These are phyloP conservation scores for Myotis yumanensis DNA, from an alignment of 2,113 vertebrate species.

Conservation along the genomic window DNA sequence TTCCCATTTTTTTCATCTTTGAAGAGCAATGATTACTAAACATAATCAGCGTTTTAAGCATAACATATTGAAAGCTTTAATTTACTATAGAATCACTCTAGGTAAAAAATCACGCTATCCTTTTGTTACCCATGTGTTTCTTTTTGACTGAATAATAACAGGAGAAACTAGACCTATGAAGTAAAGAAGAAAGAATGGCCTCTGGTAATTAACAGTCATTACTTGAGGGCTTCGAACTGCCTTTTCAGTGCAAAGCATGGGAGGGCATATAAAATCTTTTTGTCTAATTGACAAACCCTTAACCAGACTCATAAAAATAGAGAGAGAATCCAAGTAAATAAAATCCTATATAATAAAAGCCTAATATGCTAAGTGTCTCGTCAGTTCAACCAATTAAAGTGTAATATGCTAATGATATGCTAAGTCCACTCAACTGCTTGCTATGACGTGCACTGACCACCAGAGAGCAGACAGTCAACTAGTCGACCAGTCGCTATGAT, in stretches of 20 bases:
- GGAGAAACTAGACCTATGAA: not conserved
- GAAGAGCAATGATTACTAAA: not conserved
- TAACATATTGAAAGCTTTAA: constrained; percentile 12
- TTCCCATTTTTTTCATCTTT: not conserved
- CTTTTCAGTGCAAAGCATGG: not conserved
- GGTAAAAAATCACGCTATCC: constrained; percentile 11
- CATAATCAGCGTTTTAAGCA: not conserved
- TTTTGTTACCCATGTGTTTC: not conserved
- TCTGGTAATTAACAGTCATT: not conserved
- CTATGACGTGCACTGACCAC: too few species aligned
- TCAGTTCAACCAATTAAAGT: too few species aligned
- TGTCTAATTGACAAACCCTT: not conserved
- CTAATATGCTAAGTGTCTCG: too few species aligned
- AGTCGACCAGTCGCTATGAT: too few species aligned
- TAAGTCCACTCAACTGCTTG: too few species aligned
- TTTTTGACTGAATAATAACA: not conserved
- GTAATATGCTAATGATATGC: too few species aligned
- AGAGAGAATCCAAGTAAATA: not conserved
- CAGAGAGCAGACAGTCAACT: too few species aligned
- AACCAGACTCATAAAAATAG: not conserved
- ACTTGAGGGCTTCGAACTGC: not conserved
- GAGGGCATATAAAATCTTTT: not conserved
- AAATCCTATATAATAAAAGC: not conserved
- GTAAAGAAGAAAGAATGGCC: not conserved
- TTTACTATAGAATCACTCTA: not conserved